Base-by-base conservation (phyloP, 2,113 vertebrate genomes). In the Tautogolabrus adspersus region DNA sequence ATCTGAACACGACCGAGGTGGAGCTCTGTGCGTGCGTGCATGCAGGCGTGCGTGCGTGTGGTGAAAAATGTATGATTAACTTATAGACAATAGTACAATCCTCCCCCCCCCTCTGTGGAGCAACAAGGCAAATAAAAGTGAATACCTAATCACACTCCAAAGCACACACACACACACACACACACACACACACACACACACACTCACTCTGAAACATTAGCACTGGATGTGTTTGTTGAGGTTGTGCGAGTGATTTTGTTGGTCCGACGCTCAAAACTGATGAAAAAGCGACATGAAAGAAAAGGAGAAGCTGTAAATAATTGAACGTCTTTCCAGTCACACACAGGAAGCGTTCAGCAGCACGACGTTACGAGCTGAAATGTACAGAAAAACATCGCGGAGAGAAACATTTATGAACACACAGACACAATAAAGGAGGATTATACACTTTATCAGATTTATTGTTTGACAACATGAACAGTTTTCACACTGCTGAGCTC, bases 91-190 rank as follows among this genome's bases (percentile, higher is more conserved):
- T n/a, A 11, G 12, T 19, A n/a, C 6, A 8, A 8, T 15, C 6
- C 18, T 11, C 6, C 40, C n/a, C 19, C 56, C 26, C 26, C 37
- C 22, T 34, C 30, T 26, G 47, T 65, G 68, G 21, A 72, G 67
- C 62, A 62, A 46, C 74, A 73, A 72, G n/a, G 62, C 57, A 74
- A 88, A 91, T 86, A 70, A 90, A 92, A 91, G 86, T 65, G 89
- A 89, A 90, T 91, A 83, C 22, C n/a, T 85, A 87, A 92, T 26
- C 23, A 34, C 22, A 42, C 46, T 44, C 63, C 30, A 16, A 19
- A 40, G 44, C 51, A 47, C 21, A 40, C 37, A 57, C 5, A 34
- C 59, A 58, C 40, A 64, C 51, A 52, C 8, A 37, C 23, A 23
- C n/a, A 54, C n/a, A 16, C 22, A 44, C 47, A 55, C 47, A 34